Evolutionary conservation across 2,113 vertebrate genomes (phyloP), one percentile per base, ranked within the genome.

Genomic region (Ornithorhynchus anatinus): DNA sequence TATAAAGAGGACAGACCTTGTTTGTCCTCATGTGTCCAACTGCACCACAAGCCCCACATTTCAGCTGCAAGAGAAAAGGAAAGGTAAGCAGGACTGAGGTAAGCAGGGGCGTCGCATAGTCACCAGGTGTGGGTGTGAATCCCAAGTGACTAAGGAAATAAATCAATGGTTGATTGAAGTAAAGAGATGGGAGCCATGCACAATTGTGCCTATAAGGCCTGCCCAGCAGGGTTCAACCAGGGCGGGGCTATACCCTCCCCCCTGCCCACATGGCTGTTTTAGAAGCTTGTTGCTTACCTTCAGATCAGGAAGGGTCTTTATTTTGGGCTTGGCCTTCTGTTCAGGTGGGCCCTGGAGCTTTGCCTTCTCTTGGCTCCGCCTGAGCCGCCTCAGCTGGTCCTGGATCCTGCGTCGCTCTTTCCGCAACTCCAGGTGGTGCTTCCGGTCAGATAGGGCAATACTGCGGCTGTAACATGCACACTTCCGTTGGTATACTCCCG

Each of bases 21-120:
- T 99, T 99, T 85, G 97, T 99, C 74, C 97, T 96, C 97, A 99
- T 99, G 89, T 99, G 98, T 22, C 98, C 98, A 14, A 99, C 98
- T 64, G 96, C 96, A 63, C 98, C 98, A 86, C 98, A 99, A 0
- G 98, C 98, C 19, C 98, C 97, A 83, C 97, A 99, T 90, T 99
- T 99, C 31, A 99, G 88, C 97, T 99, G 79, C 22, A 77, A 79
- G 78, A 86, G 72, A 52, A 37, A 52, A n/a, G n/a, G n/a, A n/a
- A n/a, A n/a, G n/a, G n/a, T n/a, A n/a, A n/a, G n/a, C n/a, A n/a
- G n/a, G n/a, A n/a, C n/a, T n/a, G n/a, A n/a, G n/a, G n/a, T n/a
- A n/a, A n/a, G n/a, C n/a, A n/a, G n/a, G n/a, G n/a, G n/a, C n/a
- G n/a, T n/a, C n/a, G n/a, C n/a, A n/a, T n/a, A n/a, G n/a, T n/a